Evolutionary conservation across 2,888 invertebrate genomes (phyloP), one percentile per base, ranked within the genome.

Genomic region (Lepidonotus clava): DNA sequence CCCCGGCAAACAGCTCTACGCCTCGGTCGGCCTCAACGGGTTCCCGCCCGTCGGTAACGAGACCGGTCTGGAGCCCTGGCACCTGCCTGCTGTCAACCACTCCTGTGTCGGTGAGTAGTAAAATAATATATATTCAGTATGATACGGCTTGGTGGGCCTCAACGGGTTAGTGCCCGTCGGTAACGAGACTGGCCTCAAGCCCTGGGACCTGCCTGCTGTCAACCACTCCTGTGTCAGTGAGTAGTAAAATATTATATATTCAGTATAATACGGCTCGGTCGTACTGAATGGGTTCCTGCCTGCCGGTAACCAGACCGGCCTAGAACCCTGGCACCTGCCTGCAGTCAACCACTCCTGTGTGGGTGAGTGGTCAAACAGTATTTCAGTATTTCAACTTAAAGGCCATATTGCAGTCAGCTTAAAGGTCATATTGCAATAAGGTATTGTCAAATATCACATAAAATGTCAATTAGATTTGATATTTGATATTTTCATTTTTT

Each of bases 281-380:
- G 76, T 34, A 34, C 21, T 38, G 1, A 76, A 76, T 21, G 76
- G 76, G 14, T 8, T 40, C 40, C 38, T 36, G 36, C 38, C 76
- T 5, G 4, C 40, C 18, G 38, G 36, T 1, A 34, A 14, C 14
- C 36, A 76, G 76, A 36, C 76, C 14, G 36, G 36, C 21, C 76
- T 76, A 4, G 36, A 36, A 21, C 40, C 38, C 34, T 76, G 76
- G 76, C 32, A 76, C 38, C 0, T 38, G 38, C 76, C 40, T 24
- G 36, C 36, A 21, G 76, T 76, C 36, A 76, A 76, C 76, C 38
- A 40, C 76, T 76, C 76, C 1, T 76, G 76, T 40, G 76, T 76
- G n/a, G 21, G 76, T 76, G 18, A 38, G 76, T 76, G n/a, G n/a
- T n/a, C n/a, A n/a, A n/a, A n/a, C n/a, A n/a, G n/a, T n/a, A n/a